Evolutionary conservation across 2,113 vertebrate genomes (phyloP).

Genomic region (Pedionomus torquatus): DNA sequence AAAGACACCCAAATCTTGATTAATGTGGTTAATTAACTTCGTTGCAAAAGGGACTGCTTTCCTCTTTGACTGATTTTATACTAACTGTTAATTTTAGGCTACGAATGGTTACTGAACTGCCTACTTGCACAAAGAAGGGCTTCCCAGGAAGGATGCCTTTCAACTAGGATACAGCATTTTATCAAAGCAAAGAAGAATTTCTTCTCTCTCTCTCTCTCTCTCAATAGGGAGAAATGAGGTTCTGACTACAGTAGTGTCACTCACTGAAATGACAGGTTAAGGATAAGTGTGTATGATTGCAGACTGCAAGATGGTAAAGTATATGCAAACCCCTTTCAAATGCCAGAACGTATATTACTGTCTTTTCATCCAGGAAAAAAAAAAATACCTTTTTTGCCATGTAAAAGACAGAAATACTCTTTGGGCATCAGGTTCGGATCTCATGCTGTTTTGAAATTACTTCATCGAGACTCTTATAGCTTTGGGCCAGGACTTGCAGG

Average conservation of each 20-base stretch:
- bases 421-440: neutral
- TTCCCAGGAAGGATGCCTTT: conserved; percentile 17
- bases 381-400: neutral
- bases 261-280: conserved; percentile 44
- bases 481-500: neutral
- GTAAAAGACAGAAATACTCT: neutral
- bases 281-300: neutral
- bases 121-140: neutral
- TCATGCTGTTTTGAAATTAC: neutral
- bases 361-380: neutral
- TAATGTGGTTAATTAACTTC: conserved; percentile 39
- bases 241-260: conserved; percentile 15
- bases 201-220: neutral
- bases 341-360: neutral
- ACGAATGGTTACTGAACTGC: neutral
- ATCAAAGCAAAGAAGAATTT: conserved; percentile 29
- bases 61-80: neutral
- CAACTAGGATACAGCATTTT: neutral
- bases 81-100: conserved; percentile 16
- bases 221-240: neutral
- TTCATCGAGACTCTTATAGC: neutral
- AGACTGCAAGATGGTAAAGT: neutral
- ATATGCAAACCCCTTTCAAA: conserved; percentile 16
- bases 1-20: conserved; percentile 1
- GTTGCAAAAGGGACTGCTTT: neutral